Evolutionary conservation across 2,888 invertebrate genomes (phyloP), one percentile per base, ranked within the genome.

Genomic region (Seira sanloemensis): DNA sequence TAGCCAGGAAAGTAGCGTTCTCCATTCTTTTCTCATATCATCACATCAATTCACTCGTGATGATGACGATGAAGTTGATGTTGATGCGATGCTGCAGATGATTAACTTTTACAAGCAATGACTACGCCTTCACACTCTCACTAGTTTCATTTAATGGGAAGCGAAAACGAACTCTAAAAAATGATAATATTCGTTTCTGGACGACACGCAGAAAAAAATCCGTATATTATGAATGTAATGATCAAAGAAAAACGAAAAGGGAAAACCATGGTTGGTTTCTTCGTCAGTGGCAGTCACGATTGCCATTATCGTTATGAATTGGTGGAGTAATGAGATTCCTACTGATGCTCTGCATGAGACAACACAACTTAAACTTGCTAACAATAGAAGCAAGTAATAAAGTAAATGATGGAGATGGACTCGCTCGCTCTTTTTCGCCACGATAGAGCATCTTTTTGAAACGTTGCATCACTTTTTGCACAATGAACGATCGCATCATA

Each of bases 321-420:
- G 69, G 69, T n/a, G 26, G 26, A 24, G 69, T 69, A 69, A 69
- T 69, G 69, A 69, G 69, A 69, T 69, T 69, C 9, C 37, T 26
- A 37, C 19, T 37, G 69, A 69, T 37, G 69, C 69, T 24, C 69
- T 69, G 69, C 69, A 37, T 69, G 69, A 69, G 7, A 37, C 69
- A 37, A 69, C 21, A 68, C 7, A 19, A 19, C 9, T 37, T 7
- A 37, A 37, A 37, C 37, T 37, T 37, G 12, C 37, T 37, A 37
- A 37, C 37, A 37, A 37, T 37, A 37, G 37, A 37, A 37, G 12
- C 37, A 37, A 37, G 12, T 37, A 12, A 37, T 37, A 37, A 12
- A 37, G 12, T 12, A 37, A 37, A 37, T 37, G 37, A 37, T 37
- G 12, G n/a, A 7, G 37, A 37, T 37, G 37, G 37, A 37, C 37